Base-by-base conservation (phyloP, 2,888 invertebrate species). In the Folsomia candida region DNA sequence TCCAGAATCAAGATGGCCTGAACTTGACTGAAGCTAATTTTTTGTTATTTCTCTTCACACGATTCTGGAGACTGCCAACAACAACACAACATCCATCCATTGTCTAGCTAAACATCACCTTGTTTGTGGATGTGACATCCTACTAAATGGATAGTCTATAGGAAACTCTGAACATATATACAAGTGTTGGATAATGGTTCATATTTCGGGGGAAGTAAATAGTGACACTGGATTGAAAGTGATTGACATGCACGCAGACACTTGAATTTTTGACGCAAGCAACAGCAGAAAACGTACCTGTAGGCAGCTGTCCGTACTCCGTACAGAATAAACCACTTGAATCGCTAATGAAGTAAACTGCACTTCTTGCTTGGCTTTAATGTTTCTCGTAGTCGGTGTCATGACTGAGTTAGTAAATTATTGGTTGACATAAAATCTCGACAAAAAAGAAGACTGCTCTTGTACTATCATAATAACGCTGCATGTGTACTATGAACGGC, bases 221-320 rank as follows among this genome's bases (percentile, higher is more conserved):
- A 74, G 72, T 37, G 37, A 37, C 37, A 37, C 37, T 37, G 37
- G 6, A 4, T 14, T 37, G 18, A 69, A 68, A 70, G 74, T 78
- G 78, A 78, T 78, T 78, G 78, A 78, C 78, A 76, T 78, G 78
- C 78, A 78, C 78, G 78, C 78, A 77, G 63, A 47, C 63, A 64
- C 63, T 64, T 29, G 47, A 47, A 47, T 60, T 64, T 51, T 20
- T 64, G 63, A 47, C 51, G 63, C 63, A 64, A 4, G 37, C 20
- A 20, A 6, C n/a, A 54, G 54, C 20, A n/a, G n/a, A n/a, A n/a
- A 47, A 47, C 47, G 11, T 25, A 20, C 11, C 4, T 60, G 14
- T 57, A 57, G 62, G 63, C 63, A 64, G 63, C 63, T 64, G 63
- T 22, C 37, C 18, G 11, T 18, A 62, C 47, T 47, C 22, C 28